phyloP scores from a whole-genome alignment of 2,113 vertebrate genomes.

The Oxygymnocypris stewartii region DNA sequence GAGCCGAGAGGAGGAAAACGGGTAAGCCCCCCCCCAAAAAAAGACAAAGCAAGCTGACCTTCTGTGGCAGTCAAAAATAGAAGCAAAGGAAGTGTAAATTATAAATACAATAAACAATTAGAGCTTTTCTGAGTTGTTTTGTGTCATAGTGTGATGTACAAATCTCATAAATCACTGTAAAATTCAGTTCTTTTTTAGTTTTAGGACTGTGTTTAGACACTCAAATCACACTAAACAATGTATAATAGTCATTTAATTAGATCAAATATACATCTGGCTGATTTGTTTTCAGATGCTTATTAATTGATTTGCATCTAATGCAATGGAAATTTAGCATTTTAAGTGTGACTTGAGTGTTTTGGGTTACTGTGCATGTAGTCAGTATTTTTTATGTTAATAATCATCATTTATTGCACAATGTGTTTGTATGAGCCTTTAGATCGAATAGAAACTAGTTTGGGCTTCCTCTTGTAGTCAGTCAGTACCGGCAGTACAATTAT shows the following conservation, averaged over 20 bases:
- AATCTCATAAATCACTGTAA: not conserved
- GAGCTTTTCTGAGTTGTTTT: not conserved
- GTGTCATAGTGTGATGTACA: not conserved
- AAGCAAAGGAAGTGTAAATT: conserved; percentile 50
- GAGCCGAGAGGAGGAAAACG: conserved; percentile 49
- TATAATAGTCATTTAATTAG: not conserved
- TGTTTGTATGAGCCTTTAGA: conserved; percentile 23
- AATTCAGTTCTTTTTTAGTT: not conserved
- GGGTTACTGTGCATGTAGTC: conserved; percentile 9
- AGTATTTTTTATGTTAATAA: conserved; percentile 12
- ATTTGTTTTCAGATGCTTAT: not conserved
- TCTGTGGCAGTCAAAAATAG: conserved; percentile 64
- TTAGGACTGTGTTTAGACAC: not conserved
- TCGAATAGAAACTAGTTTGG: conserved; percentile 9
- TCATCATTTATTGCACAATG: conserved; percentile 28
- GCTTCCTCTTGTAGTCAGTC: not conserved
- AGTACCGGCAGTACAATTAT: not conserved
- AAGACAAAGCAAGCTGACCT: conserved; percentile 56
- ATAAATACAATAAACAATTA: not conserved
- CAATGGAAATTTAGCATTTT: not conserved
- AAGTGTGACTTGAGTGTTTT: conserved; percentile 23
- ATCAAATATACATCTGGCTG: not conserved
- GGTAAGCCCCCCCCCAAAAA: conserved; percentile 22
- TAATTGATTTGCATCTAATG: not conserved
- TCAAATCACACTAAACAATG: not conserved